Evolutionary conservation across 2,888 invertebrate genomes (phyloP), one percentile per base, ranked within the genome.

Genomic region (Gymnocheta viridis): DNA sequence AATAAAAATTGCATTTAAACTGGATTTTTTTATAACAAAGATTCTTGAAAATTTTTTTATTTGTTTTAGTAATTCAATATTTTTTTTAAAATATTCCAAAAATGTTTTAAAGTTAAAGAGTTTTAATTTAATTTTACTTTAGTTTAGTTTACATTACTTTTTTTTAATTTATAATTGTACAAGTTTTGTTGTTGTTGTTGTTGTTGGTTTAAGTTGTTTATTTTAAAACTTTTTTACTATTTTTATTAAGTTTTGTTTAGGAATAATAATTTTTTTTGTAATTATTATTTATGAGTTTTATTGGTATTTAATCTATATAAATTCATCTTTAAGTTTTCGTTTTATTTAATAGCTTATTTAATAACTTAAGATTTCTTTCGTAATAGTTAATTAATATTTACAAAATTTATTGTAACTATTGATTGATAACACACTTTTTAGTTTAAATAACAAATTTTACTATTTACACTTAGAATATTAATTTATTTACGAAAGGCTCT

Each of bases 201-300:
- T 12, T 70, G 49, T 81, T 47, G 9, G 9, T 73, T 76, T 66
- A 60, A 51, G 44, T 49, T 62, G 4, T 78, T 78, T 47, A 29
- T 73, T 72, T 66, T 47, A 72, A 58, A 84, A 56, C 32, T 49
- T 49, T 87, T 44, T 62, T 44, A 1, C 3, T 2, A 14, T 24
- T 54, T 54, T 56, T n/a, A n/a, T n/a, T 32, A 67, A 76, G 32
- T 87, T 88, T 41, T 88, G 81, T 88, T 86, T 86, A 86, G 64
- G 49, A 73, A 82, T 76, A 80, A 67, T 56, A 62, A 58, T n/a
- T 9, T 77, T 77, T 51, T 41, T 38, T 58, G 7, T 35, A 19
- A 54, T 66, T 67, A 47, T 67, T 67, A 41, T n/a, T n/a, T n/a
- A 60, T 51, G 67, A 56, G 17, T 47, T 74, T 56, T 12, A 24